Evolutionary conservation across 2,888 invertebrate genomes (phyloP).

Genomic region (Keiferia lycopersicella): DNA sequence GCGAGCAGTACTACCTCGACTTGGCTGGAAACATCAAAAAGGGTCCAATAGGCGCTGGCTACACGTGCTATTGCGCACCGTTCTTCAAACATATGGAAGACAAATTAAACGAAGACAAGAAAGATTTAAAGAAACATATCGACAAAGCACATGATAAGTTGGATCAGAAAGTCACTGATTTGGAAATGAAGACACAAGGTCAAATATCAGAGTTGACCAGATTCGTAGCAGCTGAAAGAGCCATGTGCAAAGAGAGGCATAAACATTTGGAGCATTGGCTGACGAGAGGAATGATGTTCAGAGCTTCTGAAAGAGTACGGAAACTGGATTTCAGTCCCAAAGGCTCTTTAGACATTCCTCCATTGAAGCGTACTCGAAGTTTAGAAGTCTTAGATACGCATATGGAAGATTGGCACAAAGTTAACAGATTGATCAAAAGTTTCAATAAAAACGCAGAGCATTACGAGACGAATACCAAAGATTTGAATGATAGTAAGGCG

Average conservation of each 20-base stretch:
- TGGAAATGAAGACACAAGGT: constrained; percentile 87
- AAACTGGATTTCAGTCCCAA: constrained; percentile 75
- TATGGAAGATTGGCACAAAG: constrained; percentile 70
- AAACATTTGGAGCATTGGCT: constrained; percentile 87
- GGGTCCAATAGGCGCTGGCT: constrained; percentile 96
- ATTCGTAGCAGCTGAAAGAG: constrained; percentile 83
- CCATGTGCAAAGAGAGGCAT: constrained; percentile 83
- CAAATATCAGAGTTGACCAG: constrained; percentile 86
- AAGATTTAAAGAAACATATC: constrained; percentile 88
- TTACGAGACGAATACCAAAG: constrained; percentile 68
- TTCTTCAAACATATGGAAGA: constrained; percentile 94
- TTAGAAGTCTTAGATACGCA: constrained; percentile 84
- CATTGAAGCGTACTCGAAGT: constrained; percentile 85
- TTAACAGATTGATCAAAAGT: constrained; percentile 60
- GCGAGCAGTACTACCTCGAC: constrained; percentile 97
- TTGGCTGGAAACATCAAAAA: constrained; percentile 97
- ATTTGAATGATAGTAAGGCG: constrained; percentile 63
- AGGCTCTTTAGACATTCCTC: constrained; percentile 78
- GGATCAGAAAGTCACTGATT: constrained; percentile 89
- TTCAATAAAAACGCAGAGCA: constrained; percentile 67
- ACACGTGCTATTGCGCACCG: constrained; percentile 96
- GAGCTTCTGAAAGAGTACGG: constrained; percentile 77
- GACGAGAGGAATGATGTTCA: constrained; percentile 82
- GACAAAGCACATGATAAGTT: constrained; percentile 90
- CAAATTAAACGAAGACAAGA: constrained; percentile 89